Base-by-base conservation (phyloP, 2,113 vertebrate genomes). In the Periophthalmus modestus region DNA sequence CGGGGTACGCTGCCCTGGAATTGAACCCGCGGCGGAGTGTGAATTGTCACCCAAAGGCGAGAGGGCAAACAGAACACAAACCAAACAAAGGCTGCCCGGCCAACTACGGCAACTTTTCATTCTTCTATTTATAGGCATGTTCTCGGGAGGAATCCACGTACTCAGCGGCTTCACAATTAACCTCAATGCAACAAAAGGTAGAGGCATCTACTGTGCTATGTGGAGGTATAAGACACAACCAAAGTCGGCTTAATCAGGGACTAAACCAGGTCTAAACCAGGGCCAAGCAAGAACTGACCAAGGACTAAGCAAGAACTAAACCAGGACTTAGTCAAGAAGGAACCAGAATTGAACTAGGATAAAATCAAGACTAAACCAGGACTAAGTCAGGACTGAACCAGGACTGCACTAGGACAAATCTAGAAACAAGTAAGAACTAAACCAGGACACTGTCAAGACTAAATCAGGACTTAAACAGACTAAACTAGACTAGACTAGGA, bases 11-110 rank as follows among this genome's bases (percentile, higher is more conserved):
- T 93, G 92, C 89, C 92, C 92, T 19, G 71, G 61, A 87, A 86
- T 73, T 93, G 92, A 94, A 93, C 93, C 88, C 76, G 24, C 76
- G 23, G 73, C 69, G 73, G 83, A 85, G 92, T 92, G 91, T 91
- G 92, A 93, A 91, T 87, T 85, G 89, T 89, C 91, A 89, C 82
- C 83, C 82, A 81, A 85, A 85, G 89, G 88, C 88, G 75, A 91
- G 88, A 87, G 86, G 83, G 83, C 89, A 91, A 85, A 89, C 85
- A 82, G 73, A 87, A 87, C 88, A 90, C 83, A 62, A 92, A 89
- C 84, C 90, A 82, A 90, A 90, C 86, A 91, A 83, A 91, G 89
- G 88, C 82, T 88, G 76, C 80, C 62, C 19, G 59, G 85, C 66
- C 78, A 54, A 68, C 77, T 43, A 74, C 34, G 65, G 70, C 19